Evolutionary conservation across 1,140 invertebrate genomes (phyloP).

Genomic region (Pseudachorutes palmiensis): DNA sequence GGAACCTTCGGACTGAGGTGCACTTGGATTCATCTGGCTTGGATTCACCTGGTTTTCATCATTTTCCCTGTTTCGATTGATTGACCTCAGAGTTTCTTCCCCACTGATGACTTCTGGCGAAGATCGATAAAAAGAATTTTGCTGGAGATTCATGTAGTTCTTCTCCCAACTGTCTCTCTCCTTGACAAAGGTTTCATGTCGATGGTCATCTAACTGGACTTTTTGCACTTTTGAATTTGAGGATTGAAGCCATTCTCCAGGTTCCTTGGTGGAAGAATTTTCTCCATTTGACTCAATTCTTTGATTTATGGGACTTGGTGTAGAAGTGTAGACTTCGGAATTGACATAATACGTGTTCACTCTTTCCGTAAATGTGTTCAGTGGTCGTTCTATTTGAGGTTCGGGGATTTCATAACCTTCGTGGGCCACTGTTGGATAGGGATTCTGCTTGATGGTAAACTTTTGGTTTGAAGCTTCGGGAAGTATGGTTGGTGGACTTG

Average conservation of each 20-base stretch:
- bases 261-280: conserved; percentile 1
- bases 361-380: not conserved
- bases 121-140: conserved; percentile 24
- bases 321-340: not conserved
- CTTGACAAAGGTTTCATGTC: not conserved
- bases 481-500: conserved; percentile 11
- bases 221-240: conserved; percentile 21
- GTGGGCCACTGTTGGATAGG: not conserved
- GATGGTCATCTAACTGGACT: conserved; percentile 15
- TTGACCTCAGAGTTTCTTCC: not conserved
- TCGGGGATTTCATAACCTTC: not conserved
- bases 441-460: not conserved
- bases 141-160: conserved; percentile 35
- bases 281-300: conserved; percentile 2
- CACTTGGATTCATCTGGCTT: too few relatives aligned
- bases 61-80: conserved; percentile 2
- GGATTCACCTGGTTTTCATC: too few relatives aligned
- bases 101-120: not conserved
- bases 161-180: conserved; percentile 29
- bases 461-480: not conserved
- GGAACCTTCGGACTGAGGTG: not conserved
- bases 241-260: conserved; percentile 26
- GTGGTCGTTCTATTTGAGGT: not conserved
- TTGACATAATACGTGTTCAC: not conserved
- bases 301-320: not conserved